Base-by-base conservation (phyloP, 2,113 vertebrate species). In the Ochotona curzoniae region DNA sequence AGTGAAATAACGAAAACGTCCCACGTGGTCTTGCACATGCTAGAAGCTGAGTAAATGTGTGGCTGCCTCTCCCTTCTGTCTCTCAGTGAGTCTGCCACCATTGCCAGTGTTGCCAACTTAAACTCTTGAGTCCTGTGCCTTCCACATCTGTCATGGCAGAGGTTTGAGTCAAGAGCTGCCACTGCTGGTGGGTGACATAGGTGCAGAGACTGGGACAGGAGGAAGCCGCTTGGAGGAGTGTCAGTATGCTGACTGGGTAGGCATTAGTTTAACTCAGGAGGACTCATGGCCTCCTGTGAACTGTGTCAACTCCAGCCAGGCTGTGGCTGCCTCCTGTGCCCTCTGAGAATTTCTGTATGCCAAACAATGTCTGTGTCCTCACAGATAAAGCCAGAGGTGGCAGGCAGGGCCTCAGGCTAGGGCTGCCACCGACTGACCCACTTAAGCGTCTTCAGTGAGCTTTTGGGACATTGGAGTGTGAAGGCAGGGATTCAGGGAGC, bases 241-340 rank as follows among this genome's bases (percentile, higher is more conserved):
- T 96, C 83, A 76, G 2, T 63, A 1, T 44, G 28, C 74, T 47
- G 64, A 61, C 57, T 61, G n/a, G 60, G 35, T 38, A 60, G 64
- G 54, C 30, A 1, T 83, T 69, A 70, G 38, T n/a, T 74, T 11
- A 6, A 76, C 69, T 95, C 78, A 61, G 60, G 80, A 87, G 84
- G 75, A 87, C 57, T 94, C 82, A 78, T 75, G 8, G 8, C n/a
- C 60, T 91, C 32, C 78, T 83, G 83, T 5, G 28, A 89, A 90
- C 74, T 70, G 80, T 90, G 70, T 93, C 83, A 93, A 90, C 80
- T 80, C 79, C 73, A 93, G 79, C 83, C 93, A 93, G 93, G 85
- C 92, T 88, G 88, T 49, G 80, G 54, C 75, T 89, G 83, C 70
- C 49, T 95, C 70, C 12, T 38, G 79, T 0, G 20, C 54, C 90